These are phyloP conservation scores for Nannoperca australis DNA, from an alignment of 2,797 vertebrate genomes.

Conservation along the genomic window DNA sequence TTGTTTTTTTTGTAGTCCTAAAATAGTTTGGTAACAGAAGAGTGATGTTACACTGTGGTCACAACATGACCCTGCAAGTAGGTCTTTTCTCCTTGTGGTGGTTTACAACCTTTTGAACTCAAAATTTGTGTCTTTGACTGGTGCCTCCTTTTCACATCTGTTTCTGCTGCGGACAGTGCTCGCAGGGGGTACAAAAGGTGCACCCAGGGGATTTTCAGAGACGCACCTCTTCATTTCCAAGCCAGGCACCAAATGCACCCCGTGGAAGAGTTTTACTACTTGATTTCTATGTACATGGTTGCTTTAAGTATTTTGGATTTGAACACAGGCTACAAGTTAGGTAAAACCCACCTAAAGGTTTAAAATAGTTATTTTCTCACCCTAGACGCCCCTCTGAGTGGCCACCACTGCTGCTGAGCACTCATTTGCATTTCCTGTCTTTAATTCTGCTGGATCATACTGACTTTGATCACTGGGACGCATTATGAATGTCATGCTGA, in stretches of 20 bases:
- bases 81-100: not conserved
- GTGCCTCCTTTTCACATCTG: conserved; percentile 6
- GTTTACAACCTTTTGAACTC: not conserved
- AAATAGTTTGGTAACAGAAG: not conserved
- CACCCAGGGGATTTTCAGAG: not conserved
- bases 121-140: not conserved
- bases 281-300: not conserved
- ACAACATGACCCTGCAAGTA: not conserved
- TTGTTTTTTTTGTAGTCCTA: not conserved
- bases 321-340: not conserved
- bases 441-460: not conserved
- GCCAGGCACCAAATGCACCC: not conserved
- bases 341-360: not conserved
- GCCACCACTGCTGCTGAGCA: not conserved
- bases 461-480: not conserved
- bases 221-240: not conserved
- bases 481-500: conserved; percentile 6
- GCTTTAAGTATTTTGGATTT: not conserved
- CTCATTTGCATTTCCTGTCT: not conserved
- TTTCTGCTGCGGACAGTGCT: not conserved
- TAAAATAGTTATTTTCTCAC: not conserved
- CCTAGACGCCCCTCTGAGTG: not conserved
- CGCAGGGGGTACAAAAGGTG: not conserved
- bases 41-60: not conserved
- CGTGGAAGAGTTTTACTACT: not conserved